phyloP scores from a whole-genome alignment of 1,140 invertebrate species.

The Nasonia giraulti region DNA sequence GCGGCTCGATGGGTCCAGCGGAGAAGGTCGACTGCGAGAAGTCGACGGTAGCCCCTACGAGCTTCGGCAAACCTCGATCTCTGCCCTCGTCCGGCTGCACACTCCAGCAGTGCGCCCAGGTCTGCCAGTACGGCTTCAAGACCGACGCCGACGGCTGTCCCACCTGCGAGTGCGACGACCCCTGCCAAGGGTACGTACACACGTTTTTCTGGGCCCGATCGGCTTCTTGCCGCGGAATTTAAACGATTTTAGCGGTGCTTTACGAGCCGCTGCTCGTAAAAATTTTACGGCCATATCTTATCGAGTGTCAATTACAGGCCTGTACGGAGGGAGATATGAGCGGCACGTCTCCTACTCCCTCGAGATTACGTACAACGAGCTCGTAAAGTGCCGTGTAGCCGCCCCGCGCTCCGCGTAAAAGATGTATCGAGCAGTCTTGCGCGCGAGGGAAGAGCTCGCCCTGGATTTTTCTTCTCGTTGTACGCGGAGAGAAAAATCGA shows the following conservation, averaged over 20 bases:
- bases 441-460: no score
- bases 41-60: background rate
- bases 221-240: background rate
- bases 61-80: conserved; percentile 56
- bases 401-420: background rate
- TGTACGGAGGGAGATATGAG: background rate
- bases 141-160: conserved; percentile 85
- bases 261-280: no score
- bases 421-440: no score
- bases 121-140: conserved; percentile 90
- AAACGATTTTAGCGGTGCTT: no score
- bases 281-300: conserved; percentile 28
- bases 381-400: no score
- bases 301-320: conserved; percentile 37
- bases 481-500: background rate
- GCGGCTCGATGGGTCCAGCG: conserved; percentile 85
- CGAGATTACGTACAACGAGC: background rate
- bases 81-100: conserved; percentile 61
- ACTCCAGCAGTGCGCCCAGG: conserved; percentile 79
- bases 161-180: conserved; percentile 89
- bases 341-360: background rate
- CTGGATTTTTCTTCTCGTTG: background rate
- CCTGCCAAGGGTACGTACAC: conserved; percentile 79
- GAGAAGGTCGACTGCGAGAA: conserved; percentile 79
- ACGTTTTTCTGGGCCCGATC: background rate